These are phyloP conservation scores for Myanophis thanlyinensis DNA, from an alignment of 2,113 vertebrate species.

Conservation along the genomic window DNA sequence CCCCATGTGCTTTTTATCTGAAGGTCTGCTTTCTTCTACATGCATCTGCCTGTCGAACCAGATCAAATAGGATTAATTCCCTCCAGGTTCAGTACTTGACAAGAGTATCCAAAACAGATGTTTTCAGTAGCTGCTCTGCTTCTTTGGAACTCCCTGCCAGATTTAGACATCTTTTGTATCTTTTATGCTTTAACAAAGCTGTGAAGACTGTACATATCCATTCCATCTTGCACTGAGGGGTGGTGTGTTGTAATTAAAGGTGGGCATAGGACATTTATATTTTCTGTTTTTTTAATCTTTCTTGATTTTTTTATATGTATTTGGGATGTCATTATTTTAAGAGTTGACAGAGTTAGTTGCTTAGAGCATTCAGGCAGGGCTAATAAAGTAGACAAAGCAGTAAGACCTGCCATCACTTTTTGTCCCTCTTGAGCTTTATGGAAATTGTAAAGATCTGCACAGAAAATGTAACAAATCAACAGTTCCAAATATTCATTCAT, in stretches of 20 bases:
- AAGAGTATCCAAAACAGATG: neutral
- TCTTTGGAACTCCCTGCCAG: neutral
- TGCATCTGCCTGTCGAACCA: neutral
- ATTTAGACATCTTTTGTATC: neutral
- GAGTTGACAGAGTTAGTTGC: neutral
- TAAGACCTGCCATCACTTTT: neutral
- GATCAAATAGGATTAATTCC: neutral
- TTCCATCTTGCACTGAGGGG: neutral
- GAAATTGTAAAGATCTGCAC: neutral
- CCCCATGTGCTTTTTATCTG: neutral
- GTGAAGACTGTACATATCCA: neutral
- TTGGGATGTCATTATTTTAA: neutral
- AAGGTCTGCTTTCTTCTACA: neutral
- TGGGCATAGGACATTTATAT: neutral
- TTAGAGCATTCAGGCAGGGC: neutral
- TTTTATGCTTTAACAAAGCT: neutral
- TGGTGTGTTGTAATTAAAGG: neutral
- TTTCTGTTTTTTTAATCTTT: neutral
- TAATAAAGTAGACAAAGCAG: neutral
- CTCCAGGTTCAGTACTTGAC: neutral
- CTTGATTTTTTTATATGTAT: neutral
- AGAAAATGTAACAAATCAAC: neutral
- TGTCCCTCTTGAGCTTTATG: constrained; percentile 19
- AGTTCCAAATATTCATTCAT: neutral
- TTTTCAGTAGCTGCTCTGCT: neutral